Evolutionary conservation across 2,113 vertebrate genomes (phyloP), one percentile per base, ranked within the genome.

Genomic region (Muscicapa adusta): DNA sequence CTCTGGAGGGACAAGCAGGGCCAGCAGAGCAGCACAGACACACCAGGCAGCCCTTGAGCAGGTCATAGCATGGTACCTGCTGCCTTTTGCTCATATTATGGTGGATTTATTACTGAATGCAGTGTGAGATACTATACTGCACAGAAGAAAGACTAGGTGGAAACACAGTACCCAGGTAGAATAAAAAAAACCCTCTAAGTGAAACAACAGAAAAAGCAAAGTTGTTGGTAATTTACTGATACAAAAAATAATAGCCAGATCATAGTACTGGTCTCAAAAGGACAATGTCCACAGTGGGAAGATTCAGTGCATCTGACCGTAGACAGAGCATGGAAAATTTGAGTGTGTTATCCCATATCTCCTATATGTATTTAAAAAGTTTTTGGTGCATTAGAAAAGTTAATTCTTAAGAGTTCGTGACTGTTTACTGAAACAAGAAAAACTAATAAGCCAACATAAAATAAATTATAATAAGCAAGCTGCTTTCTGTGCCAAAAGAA

Each of bases 31-130:
- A 29, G 79, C 67, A 63, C 43, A 71, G 16, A 15, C 5, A 57
- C 43, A 63, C 4, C 29, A 71, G 60, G 18, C 11, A 4, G 66
- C 33, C 81, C 78, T 25, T 8, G 18, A 18, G 12, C 61, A 34
- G 0, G 0, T 57, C 25, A n/a, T 0, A 66, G 57, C 1, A 29
- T 5, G 1, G 23, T 4, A 38, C 54, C 45, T 33, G 40, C 29
- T 36, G 76, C 24, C 57, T 68, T 50, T 45, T 53, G 20, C 61
- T 85, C 53, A 26, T 20, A 56, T 43, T 19, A 22, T 16, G 1
- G 1, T 14, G 62, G 24, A n/a, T 15, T 60, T 40, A 63, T 12
- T 48, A 23, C 5, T 9, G 38, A 89, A 68, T 22, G 68, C 67
- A 83, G 29, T 4, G 34, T 3, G 8, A 91, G 26, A 28, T 58